Conservation (phyloP, 2,888 invertebrate genomes). For the Eugnorisma glareosa region DNA sequence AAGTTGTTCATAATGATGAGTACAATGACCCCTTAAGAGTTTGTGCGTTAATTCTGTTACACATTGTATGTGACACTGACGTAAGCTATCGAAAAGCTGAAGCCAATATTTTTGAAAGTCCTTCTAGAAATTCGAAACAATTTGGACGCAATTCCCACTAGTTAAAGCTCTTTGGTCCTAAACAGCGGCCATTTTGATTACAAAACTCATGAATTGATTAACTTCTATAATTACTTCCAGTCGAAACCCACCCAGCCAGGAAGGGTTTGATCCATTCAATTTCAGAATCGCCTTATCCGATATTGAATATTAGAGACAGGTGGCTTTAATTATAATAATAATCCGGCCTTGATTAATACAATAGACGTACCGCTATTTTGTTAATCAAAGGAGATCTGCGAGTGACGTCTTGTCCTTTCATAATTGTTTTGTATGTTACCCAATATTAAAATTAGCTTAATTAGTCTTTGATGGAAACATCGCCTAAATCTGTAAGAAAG, state of each 20-base stretch:
- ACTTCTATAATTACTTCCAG: not conserved
- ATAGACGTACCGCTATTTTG: slow-evolving; percentile 1
- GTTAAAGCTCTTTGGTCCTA: not conserved
- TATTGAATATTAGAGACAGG: slow-evolving; percentile 22
- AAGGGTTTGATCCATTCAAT: slow-evolving; percentile 21
- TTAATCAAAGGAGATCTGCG: slow-evolving; percentile 11
- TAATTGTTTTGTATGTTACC: not conserved
- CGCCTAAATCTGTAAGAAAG: not conserved
- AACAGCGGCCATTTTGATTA: not conserved
- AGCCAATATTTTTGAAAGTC: not conserved
- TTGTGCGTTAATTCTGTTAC: too few relatives aligned
- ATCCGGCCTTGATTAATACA: slow-evolving; percentile 13
- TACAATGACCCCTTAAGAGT: too few relatives aligned
- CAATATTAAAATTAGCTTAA: not conserved
- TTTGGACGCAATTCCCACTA: not conserved
- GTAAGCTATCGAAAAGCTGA: not conserved
- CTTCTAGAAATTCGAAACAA: not conserved
- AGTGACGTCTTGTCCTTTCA: not conserved
- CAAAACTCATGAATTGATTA: slow-evolving; percentile 5
- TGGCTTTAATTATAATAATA: slow-evolving; percentile 9
- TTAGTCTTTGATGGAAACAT: not conserved
- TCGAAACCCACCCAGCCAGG: not conserved
- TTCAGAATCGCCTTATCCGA: slow-evolving; percentile 1
- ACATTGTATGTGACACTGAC: too few relatives aligned
- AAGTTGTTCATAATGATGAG: too few relatives aligned